Conservation (phyloP, 2,888 invertebrate species). For the Apamea epomidion region DNA sequence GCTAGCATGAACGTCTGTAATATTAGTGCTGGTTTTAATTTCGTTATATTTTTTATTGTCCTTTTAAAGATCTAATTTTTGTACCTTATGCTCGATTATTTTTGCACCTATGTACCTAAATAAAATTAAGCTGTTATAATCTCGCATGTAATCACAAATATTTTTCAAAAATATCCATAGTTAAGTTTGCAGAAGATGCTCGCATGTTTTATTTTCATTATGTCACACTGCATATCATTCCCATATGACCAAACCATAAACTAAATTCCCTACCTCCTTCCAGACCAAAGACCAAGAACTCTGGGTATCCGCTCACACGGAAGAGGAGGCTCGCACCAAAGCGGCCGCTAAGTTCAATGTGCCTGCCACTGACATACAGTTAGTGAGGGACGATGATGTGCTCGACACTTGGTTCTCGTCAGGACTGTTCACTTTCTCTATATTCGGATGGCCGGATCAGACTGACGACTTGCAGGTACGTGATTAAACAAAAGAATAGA, state of each 20-base stretch:
- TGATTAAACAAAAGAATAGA: not conserved
- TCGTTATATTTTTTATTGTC: not conserved
- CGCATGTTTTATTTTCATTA: not conserved
- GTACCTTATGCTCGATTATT: not conserved
- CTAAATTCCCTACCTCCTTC: not conserved
- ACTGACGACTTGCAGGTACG: constrained; percentile 91
- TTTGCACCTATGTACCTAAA: not conserved
- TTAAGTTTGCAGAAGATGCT: not conserved
- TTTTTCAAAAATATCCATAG: not conserved
- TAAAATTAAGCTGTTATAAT: not conserved
- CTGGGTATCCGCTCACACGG: constrained; percentile 95
- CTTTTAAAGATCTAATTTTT: not conserved
- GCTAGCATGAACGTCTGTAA: not conserved
- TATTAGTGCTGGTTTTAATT: not conserved
- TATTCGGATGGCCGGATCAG: constrained; percentile 99
- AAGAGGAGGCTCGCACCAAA: constrained; percentile 94
- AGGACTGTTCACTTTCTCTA: constrained; percentile 98
- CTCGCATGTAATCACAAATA: not conserved
- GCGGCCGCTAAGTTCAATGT: constrained; percentile 93
- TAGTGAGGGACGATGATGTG: constrained; percentile 97
- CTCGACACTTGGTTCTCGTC: constrained; percentile 99
- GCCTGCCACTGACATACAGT: constrained; percentile 86
- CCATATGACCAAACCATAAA: not conserved
- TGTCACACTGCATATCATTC: not conserved
- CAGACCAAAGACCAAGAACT: constrained; percentile 88